Percentiles rank a stretch among this genome's conserved stretches.
These are phyloP conservation scores for Odocoileus virginianus DNA, from an alignment of 2,113 vertebrate genomes.

Conservation along the genomic window DNA sequence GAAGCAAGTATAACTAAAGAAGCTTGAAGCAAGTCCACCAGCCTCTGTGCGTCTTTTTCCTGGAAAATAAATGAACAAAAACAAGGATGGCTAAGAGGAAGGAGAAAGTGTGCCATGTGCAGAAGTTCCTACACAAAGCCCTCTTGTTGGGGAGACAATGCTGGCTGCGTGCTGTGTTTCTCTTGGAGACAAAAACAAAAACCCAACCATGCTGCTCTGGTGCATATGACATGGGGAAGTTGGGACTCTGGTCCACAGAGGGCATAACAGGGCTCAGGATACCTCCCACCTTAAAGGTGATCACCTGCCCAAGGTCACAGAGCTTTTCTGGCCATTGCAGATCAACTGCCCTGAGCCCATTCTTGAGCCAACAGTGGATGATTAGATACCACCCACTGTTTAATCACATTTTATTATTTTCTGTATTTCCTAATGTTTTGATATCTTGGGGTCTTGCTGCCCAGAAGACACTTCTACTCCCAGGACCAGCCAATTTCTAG, in stretches of 20 bases:
- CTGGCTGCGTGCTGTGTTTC: neutral
- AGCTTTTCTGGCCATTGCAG: neutral
- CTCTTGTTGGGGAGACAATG: neutral
- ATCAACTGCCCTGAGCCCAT: too few species aligned
- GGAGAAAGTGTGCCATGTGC: fast-evolving
- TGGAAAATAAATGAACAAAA: neutral
- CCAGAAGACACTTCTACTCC: neutral
- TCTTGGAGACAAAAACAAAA: fast-evolving
- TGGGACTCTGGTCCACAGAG: neutral
- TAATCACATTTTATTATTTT: neutral
- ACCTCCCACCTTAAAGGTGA: too few species aligned
- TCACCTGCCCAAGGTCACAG: too few species aligned
- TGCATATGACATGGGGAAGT: neutral
- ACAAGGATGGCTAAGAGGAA: neutral
- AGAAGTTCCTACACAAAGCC: neutral
- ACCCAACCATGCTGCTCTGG: neutral
- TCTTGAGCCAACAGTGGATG: neutral
- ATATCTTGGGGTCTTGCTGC: neutral
- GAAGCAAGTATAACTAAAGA: neutral
- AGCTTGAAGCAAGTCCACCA: neutral
- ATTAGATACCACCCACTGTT: neutral
- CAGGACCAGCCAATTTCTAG: neutral
- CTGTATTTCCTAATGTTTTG: neutral
- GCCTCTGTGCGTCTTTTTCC: neutral
- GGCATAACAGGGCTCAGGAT: neutral